These are phyloP conservation scores for Sceloporus undulatus DNA, from an alignment of 2,113 vertebrate species.

Conservation along the genomic window DNA sequence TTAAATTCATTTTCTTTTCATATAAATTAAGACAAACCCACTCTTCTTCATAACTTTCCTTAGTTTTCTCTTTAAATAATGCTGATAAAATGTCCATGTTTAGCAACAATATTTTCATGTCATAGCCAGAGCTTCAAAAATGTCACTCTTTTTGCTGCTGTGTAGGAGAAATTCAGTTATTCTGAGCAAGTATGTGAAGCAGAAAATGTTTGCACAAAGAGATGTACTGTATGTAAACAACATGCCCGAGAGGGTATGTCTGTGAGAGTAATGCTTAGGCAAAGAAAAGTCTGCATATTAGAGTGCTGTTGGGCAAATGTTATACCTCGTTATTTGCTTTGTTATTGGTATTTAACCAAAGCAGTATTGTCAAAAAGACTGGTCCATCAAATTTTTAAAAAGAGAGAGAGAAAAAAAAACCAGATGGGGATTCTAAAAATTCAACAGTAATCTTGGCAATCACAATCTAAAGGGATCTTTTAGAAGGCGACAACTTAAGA, in stretches of 20 bases:
- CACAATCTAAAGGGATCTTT: not conserved
- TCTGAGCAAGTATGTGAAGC: conserved; percentile 54
- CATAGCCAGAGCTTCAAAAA: not conserved
- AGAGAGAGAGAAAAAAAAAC: not conserved
- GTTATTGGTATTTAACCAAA: conserved; percentile 47
- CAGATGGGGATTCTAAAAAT: not conserved
- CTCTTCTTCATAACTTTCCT: too few species aligned
- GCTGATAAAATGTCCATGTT: too few species aligned
- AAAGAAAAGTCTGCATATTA: conserved; percentile 24
- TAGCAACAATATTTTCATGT: not conserved
- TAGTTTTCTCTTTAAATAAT: too few species aligned
- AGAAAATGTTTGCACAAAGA: conserved; percentile 51
- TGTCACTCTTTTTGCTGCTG: not conserved
- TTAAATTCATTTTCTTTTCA: too few species aligned
- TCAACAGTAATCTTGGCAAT: not conserved
- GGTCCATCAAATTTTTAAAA: not conserved
- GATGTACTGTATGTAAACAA: not conserved
- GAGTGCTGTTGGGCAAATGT: conserved; percentile 10
- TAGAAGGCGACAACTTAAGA: not conserved
- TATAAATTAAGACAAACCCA: too few species aligned
- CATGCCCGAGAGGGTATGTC: not conserved
- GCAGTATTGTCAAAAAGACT: not conserved
- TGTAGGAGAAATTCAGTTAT: not conserved
- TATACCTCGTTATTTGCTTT: conserved; percentile 10
- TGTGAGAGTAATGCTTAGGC: not conserved